Base-by-base conservation (phyloP, 2,797 vertebrate genomes). In the Lepilemur septentrionalis region DNA sequence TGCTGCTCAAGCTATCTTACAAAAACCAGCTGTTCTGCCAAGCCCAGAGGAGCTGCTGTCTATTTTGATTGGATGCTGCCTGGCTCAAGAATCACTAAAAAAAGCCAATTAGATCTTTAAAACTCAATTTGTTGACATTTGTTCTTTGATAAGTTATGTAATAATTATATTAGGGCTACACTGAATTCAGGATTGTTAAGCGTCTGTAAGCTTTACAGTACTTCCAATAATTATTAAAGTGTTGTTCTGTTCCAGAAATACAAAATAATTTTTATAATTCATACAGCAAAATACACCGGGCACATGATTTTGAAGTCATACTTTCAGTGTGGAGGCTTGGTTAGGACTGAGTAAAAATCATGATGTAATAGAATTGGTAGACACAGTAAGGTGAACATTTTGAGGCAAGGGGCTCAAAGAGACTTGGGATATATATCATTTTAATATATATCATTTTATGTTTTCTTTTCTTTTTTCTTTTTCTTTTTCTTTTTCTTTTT, bases 231-330 rank as follows among this genome's bases (percentile, higher is more conserved):
- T 35, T 32, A 43, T 84, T 41, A 59, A 46, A 84, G 30, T 76
- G 3, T 46, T 89, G n/a, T n/a, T n/a, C 28, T 81, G 20, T 86
- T 78, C 52, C 9, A 90, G 73, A 95, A 92, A 69, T 88, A 59
- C 4, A 69, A 81, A 87, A 59, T 65, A 59, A 79, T 25, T 90
- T 76, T 41, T 38, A 48, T 80, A 59, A 78, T 95, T 90, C 43
- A 75, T 52, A 35, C 38, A 84, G 46, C 12, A 14, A 15, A 20
- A 38, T 55, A 57, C 8, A 61, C 50, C 38, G 43, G 30, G 32
- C 50, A 61, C 0, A 20, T 95, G 75, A 82, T 48, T 93, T 93
- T 95, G 50, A 95, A 89, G 57, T 92, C n/a, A 10, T 30, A 25
- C 52, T 82, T 95, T 80, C 38, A 70, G 0, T 41, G 12, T 59